A percentile compares a stretch with the other conserved stretches of the same genome.
These are phyloP conservation scores for Uropsilus gracilis DNA, from an alignment of 2,113 vertebrate genomes.

Conservation along the genomic window DNA sequence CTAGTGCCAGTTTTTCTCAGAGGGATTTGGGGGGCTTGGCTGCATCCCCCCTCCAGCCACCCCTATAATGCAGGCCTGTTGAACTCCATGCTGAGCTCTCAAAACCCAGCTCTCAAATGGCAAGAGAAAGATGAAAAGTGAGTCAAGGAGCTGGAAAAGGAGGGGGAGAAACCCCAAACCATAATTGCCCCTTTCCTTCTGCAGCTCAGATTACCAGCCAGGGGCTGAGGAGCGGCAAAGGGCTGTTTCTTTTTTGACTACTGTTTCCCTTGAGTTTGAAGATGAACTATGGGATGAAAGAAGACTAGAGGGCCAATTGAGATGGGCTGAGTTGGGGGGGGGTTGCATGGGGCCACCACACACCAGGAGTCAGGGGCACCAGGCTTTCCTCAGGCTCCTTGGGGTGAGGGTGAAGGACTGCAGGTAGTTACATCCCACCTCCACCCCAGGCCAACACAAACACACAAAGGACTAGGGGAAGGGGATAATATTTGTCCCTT, in stretches of 20 bases:
- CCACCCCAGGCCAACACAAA: not conserved
- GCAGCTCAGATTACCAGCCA: conserved; percentile 48
- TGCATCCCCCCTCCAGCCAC: not conserved
- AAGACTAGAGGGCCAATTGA: not conserved
- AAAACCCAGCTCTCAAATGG: not conserved
- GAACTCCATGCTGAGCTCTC: not conserved
- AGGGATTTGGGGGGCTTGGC: not conserved
- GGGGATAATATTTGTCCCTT: not conserved
- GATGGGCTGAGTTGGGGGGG: not conserved
- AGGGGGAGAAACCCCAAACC: conserved; percentile 61
- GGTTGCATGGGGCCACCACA: not conserved
- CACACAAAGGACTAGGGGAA: not conserved
- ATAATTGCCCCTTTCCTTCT: conserved; percentile 43
- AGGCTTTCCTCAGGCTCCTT: not conserved
- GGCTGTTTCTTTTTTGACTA: conserved; percentile 61
- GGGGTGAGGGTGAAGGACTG: not conserved
- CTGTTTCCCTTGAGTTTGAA: conserved; percentile 56
- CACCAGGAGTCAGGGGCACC: not conserved
- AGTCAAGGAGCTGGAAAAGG: conserved; percentile 43
- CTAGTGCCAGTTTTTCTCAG: not conserved
- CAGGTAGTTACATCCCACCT: not conserved
- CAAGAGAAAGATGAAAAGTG: conserved; percentile 50
- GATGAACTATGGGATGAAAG: conserved; percentile 31
- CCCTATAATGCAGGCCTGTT: not conserved
- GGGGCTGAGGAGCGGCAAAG: not conserved